These are phyloP conservation scores for Argentina silus DNA, from an alignment of 2,797 vertebrate species.

Conservation along the genomic window DNA sequence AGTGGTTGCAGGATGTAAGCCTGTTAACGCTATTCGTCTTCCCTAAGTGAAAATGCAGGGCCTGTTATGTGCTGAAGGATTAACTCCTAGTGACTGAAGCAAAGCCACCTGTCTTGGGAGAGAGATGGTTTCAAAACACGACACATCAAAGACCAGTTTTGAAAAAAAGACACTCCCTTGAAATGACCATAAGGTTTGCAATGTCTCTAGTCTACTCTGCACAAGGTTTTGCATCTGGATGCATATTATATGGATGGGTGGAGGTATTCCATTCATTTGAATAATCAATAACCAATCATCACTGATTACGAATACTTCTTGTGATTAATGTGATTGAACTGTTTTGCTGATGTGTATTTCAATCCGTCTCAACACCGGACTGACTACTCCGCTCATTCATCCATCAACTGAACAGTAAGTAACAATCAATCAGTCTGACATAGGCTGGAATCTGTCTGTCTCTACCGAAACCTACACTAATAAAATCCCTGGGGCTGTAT, in stretches of 20 bases:
- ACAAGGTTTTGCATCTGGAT: too few relatives aligned
- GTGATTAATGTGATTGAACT: not conserved
- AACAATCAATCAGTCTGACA: not conserved
- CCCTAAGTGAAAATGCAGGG: constrained; percentile 50
- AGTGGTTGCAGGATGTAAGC: constrained; percentile 56
- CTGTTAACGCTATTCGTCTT: constrained; percentile 57
- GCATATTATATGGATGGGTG: too few relatives aligned
- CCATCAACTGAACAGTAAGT: not conserved
- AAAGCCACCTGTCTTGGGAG: constrained; percentile 37
- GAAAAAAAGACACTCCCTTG: constrained; percentile 9
- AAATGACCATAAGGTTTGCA: constrained; percentile 1
- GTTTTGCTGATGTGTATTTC: not conserved
- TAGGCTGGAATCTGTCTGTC: not conserved
- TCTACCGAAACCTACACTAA: not conserved
- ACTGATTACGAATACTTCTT: not conserved
- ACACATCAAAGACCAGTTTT: constrained; percentile 36
- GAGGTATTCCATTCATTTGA: not conserved
- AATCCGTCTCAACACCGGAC: not conserved
- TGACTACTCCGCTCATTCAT: not conserved
- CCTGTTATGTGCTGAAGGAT: constrained; percentile 34
- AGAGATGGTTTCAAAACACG: constrained; percentile 33
- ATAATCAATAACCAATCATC: not conserved
- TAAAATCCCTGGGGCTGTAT: not conserved
- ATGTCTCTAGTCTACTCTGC: too few relatives aligned
- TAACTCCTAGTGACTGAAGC: constrained; percentile 51